Evolutionary conservation across 1,140 invertebrate genomes (phyloP).

Genomic region (Homarus americanus): DNA sequence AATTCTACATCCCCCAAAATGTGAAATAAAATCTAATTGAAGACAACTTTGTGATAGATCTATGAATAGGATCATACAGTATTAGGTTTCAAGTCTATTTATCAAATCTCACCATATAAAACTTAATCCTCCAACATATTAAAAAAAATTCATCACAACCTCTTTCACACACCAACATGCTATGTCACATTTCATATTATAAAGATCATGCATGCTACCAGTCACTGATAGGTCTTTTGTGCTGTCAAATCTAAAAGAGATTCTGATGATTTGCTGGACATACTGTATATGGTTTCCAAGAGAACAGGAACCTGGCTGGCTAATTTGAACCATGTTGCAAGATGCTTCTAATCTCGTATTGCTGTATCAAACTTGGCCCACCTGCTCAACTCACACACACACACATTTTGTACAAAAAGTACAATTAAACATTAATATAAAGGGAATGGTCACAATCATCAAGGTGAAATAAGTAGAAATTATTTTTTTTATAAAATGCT

Average conservation of each 20-base stretch:
- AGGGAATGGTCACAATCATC: constrained; percentile 16
- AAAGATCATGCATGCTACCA: constrained; percentile 45
- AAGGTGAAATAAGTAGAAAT: constrained; percentile 13
- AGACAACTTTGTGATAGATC: constrained; percentile 18
- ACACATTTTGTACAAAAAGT: constrained; percentile 48
- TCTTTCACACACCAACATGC: constrained; percentile 49
- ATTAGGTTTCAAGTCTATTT: constrained; percentile 31
- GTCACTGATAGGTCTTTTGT: constrained; percentile 22
- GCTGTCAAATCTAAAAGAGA: constrained; percentile 24
- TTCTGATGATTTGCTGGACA: constrained; percentile 19
- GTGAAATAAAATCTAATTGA: constrained; percentile 33
- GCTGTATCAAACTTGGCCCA: constrained; percentile 60
- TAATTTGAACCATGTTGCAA: constrained; percentile 50
- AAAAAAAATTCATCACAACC: constrained; percentile 50
- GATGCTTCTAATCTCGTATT: constrained; percentile 45
- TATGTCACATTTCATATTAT: constrained; percentile 35
- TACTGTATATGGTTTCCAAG: constrained; percentile 22
- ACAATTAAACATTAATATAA: constrained; percentile 19
- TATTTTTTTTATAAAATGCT: constrained; percentile 10
- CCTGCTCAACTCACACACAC: constrained; percentile 31
- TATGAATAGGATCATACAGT: constrained; percentile 23
- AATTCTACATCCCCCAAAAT: constrained; percentile 16
- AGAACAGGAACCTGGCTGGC: constrained; percentile 45
- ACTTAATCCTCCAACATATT: constrained; percentile 48
- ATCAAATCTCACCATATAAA: constrained; percentile 46